Percentiles rank a stretch among this genome's conserved stretches.
phyloP scores from a whole-genome alignment of 2,888 invertebrate species.

The Drosophila rellima region DNA sequence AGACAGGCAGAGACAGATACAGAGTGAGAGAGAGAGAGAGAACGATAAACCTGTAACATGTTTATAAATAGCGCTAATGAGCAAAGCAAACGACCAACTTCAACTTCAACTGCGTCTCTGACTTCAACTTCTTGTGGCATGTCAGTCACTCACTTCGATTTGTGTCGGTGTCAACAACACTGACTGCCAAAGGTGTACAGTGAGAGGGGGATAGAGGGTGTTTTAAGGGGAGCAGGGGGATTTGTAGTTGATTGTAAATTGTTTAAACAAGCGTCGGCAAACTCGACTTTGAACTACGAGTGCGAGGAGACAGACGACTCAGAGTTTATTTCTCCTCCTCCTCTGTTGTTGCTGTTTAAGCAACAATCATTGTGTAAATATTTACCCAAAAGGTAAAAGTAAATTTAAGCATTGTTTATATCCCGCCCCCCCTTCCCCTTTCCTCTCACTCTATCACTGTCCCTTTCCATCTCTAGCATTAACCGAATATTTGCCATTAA shows the following conservation, averaged over 20 bases:
- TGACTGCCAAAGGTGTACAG: conserved; percentile 7
- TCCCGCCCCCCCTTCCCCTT: neutral
- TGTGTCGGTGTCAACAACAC: conserved; percentile 54
- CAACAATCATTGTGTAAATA: conserved; percentile 74
- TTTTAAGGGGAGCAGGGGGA: neutral
- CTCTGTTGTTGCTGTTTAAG: conserved; percentile 34
- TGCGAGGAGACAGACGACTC: conserved; percentile 5
- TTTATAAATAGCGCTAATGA: conserved; percentile 78
- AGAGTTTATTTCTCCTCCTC: conserved; percentile 7
- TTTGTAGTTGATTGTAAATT: conserved; percentile 62
- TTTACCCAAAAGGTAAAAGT: conserved; percentile 71
- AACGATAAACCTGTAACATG: conserved; percentile 54
- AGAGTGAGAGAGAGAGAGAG: neutral
- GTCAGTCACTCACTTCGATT: conserved; percentile 47
- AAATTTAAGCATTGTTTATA: conserved; percentile 69
- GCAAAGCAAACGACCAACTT: conserved; percentile 42
- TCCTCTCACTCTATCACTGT: neutral
- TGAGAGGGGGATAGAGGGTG: neutral
- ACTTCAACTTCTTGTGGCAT: conserved; percentile 21
- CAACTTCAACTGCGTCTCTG: conserved; percentile 6
- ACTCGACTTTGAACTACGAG: conserved; percentile 66
- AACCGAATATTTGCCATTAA: conserved; percentile 38
- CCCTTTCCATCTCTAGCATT: conserved; percentile 4
- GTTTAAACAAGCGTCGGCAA: conserved; percentile 76
- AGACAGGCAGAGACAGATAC: too few relatives aligned